Base-by-base conservation (phyloP, 2,888 invertebrate genomes). In the Volucella bombylans region DNA sequence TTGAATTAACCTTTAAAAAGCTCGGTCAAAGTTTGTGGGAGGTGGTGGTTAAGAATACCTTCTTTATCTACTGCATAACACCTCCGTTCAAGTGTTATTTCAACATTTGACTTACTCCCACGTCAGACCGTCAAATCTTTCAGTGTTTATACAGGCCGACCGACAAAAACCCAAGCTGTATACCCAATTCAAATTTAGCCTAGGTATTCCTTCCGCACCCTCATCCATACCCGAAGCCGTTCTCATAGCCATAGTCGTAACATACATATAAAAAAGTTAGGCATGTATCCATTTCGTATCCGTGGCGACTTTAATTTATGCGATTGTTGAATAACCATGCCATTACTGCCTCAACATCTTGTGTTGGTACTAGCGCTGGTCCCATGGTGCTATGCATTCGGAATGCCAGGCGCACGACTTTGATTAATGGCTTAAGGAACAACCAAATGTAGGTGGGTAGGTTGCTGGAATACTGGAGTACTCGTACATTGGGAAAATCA, bases 321-420 rank as follows among this genome's bases (percentile, higher is more conserved):
- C 59, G 83, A 74, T 69, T 77, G 74, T 74, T 18, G 59, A 31
- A 73, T 67, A 83, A 80, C 57, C 69, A 69, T 74, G 65, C 74
- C 69, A 65, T 74, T 80, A 83, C 83, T 83, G 83, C 83, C 83
- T 83, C 83, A 83, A 83, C 83, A 83, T 83, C 74, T 83, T 80
- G 68, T 73, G 64, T 68, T 79, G 68, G 31, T 31, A 31, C 31
- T 31, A 31, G 31, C 31, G 6, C 31, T 31, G 31, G 31, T 31
- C 4, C 23, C 1, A 31, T 31, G 31, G 68, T 64, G 59, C 57
- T 69, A 61, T 76, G 76, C 78, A 62, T 69, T 82, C 50, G 14
- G 49, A 73, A 73, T 52, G 67, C 62, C 82, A 79, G 73, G 73
- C 79, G 73, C 78, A 82, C 73, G 68, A 73, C 68, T 82, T 82